Evolutionary conservation across 1,140 invertebrate genomes (phyloP).

Genomic region (Brachionus sp.): DNA sequence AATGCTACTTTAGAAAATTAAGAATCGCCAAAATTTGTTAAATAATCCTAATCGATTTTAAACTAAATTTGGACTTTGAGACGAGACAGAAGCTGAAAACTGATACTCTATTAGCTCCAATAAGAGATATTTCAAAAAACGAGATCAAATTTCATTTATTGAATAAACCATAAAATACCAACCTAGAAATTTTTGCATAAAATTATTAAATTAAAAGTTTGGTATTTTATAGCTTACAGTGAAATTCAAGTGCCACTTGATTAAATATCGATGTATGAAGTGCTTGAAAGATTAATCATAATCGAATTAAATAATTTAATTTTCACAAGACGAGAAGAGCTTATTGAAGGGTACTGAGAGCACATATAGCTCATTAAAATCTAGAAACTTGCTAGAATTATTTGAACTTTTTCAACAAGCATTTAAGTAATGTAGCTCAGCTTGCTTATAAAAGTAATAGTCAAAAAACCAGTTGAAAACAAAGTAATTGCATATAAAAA

Average conservation of each 20-base stretch:
- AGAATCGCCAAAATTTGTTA: too few species aligned
- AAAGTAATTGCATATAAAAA: too few species aligned
- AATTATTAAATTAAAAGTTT: not conserved
- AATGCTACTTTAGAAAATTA: too few species aligned
- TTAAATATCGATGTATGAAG: not conserved
- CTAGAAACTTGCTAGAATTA: too few species aligned
- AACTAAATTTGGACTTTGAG: not conserved
- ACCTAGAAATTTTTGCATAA: not conserved
- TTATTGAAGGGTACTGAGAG: not conserved
- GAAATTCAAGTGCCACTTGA: not conserved
- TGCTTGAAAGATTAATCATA: not conserved
- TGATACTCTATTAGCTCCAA: not conserved
- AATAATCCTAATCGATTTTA: not conserved
- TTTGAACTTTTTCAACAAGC: too few species aligned
- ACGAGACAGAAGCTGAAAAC: not conserved
- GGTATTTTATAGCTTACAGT: not conserved
- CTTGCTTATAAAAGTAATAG: too few species aligned
- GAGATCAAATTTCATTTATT: not conserved
- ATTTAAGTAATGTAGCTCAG: too few species aligned
- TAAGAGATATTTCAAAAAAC: not conserved
- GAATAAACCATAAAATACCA: not conserved
- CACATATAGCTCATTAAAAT: too few species aligned
- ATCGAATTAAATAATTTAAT: not conserved
- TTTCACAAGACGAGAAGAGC: not conserved
- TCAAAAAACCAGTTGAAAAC: too few species aligned